Base-by-base conservation (phyloP, 1,140 invertebrate genomes). In the Papilio dardanus region DNA sequence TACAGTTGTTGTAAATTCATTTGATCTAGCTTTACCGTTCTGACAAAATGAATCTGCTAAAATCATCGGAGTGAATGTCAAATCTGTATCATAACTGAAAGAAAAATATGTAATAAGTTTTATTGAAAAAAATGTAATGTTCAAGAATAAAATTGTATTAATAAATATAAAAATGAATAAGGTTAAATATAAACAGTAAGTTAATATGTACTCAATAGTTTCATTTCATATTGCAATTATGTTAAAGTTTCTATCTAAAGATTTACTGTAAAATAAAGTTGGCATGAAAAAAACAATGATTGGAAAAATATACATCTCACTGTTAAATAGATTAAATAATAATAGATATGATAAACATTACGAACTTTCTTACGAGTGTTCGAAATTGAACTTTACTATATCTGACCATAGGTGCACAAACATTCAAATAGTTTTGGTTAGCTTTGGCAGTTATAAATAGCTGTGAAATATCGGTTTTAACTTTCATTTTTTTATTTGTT, bases 21-120 rank as follows among this genome's bases (percentile, higher is more conserved):
- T 97, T 28, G 96, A 93, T 82, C 99, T 95, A 30, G 98, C 98
- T 94, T 98, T 97, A 33, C 95, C 90, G 77, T 98, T 99, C 86
- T 96, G 95, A 62, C 98, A 95, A 94, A 99, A 99, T 4, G 97
- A 98, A 91, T 99, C 96, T 0, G 98, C 97, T 74, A 99, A 93
- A 78, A 99, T 99, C 99, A 99, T 99, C 24, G 99, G 98, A 0
- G 98, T 99, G 86, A 97, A 99, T 73, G 97, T 96, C 71, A 99
- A 90, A 90, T 99, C 97, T 84, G 97, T 98, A 73, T 96, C 95
- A 92, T 99, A 99, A 46, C 93, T 94, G 83, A 78, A 93, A 93
- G 24, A 80, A 81, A 81, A 74, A 50, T 7, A 50, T 37, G 2
- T 30, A 21, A 69, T 76, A 54, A 54, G 10, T 10, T 54, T 8